Evolutionary conservation across 2,797 vertebrate genomes (phyloP).

Genomic region (Gadopsis bispinosus): DNA sequence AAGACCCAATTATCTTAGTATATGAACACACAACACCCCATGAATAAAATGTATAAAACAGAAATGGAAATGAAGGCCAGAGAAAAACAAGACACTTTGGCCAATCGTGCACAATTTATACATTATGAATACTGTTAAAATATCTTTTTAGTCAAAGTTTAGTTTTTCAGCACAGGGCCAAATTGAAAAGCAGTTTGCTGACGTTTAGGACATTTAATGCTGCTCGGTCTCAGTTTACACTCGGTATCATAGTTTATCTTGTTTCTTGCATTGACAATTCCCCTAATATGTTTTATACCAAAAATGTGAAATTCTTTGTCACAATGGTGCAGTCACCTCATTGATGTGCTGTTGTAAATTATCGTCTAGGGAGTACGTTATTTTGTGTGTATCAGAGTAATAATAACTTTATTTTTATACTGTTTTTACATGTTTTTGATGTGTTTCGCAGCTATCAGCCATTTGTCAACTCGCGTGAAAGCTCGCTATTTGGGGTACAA

Average conservation of each 20-base stretch:
- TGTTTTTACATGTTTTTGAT: slow-evolving; percentile 65
- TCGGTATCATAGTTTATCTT: not conserved
- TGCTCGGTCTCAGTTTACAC: slow-evolving; percentile 35
- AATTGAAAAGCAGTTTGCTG: not conserved
- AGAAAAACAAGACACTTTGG: not conserved
- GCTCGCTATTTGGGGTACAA: not conserved
- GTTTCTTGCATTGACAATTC: slow-evolving; percentile 29
- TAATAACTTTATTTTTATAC: slow-evolving; percentile 83
- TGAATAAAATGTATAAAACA: not conserved
- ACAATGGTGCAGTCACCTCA: slow-evolving; percentile 60
- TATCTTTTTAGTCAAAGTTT: not conserved
- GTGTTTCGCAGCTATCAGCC: slow-evolving; percentile 48
- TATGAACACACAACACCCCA: not conserved
- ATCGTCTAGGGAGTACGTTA: slow-evolving; percentile 41
- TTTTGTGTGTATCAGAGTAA: slow-evolving; percentile 65
- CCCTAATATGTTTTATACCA: slow-evolving; percentile 60
- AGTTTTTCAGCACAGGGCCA: not conserved
- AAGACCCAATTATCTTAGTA: not conserved
- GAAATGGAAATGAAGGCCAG: not conserved
- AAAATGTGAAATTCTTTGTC: slow-evolving; percentile 66
- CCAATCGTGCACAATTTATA: not conserved
- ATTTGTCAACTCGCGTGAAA: slow-evolving; percentile 10
- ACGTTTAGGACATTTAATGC: slow-evolving; percentile 7
- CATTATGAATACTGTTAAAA: not conserved
- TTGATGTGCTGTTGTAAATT: slow-evolving; percentile 54